Percentiles rank a stretch among this genome's conserved stretches.
phyloP scores from a whole-genome alignment of 2,797 vertebrate genomes.

The Falco columbarius region DNA sequence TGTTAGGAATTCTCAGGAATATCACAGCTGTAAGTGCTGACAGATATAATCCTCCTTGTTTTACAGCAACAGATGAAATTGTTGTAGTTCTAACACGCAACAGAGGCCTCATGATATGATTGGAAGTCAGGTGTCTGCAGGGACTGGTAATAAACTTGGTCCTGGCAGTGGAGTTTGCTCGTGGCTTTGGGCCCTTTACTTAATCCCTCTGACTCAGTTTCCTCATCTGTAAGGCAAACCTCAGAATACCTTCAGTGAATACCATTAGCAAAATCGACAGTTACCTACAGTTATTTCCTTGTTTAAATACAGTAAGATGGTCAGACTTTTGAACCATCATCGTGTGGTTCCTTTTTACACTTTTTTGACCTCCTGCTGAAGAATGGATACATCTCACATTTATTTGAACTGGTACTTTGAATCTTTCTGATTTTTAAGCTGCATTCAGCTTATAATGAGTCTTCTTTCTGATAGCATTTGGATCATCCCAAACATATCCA shows the following conservation, averaged over 20 bases:
- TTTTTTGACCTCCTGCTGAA: not conserved
- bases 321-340: not conserved
- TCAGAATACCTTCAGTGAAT: not conserved
- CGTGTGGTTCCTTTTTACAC: not conserved
- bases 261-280: not conserved
- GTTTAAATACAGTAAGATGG: not conserved
- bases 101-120: not conserved
- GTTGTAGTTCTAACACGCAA: not conserved
- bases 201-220: not conserved
- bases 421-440: not conserved
- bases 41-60: not conserved
- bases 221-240: not conserved
- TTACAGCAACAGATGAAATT: not conserved
- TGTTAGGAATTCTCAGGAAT: not conserved
- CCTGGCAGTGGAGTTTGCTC: not conserved
- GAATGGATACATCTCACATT: not conserved
- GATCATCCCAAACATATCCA: not conserved
- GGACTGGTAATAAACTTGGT: not conserved
- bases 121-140: not conserved
- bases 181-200: not conserved
- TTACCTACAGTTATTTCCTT: not conserved
- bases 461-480: not conserved
- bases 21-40: not conserved
- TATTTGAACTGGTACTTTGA: not conserved
- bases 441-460: not conserved